These are phyloP conservation scores for Poecilia latipinna DNA, from an alignment of 2,113 vertebrate genomes.

Conservation along the genomic window DNA sequence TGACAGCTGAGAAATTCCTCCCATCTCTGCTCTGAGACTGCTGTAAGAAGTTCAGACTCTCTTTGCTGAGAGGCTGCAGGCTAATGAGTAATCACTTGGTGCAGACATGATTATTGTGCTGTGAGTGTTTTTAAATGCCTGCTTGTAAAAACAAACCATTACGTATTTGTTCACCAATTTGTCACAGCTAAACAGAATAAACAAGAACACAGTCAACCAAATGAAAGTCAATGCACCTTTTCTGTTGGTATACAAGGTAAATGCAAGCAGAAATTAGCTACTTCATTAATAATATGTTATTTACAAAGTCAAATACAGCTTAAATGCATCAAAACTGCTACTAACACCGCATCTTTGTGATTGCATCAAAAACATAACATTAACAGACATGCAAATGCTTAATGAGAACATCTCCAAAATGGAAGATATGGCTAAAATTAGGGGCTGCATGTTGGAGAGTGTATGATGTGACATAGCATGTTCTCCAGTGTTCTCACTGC, in stretches of 20 bases:
- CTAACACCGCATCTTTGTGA: neutral
- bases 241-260: neutral
- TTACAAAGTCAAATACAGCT: neutral
- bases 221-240: neutral
- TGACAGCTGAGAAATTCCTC: conserved; percentile 61
- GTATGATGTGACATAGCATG: too few relatives aligned
- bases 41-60: conserved; percentile 20
- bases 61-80: conserved; percentile 19
- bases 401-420: neutral
- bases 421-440: neutral
- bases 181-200: neutral
- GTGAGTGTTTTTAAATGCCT: conserved; percentile 16
- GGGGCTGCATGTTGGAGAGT: too few relatives aligned
- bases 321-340: neutral
- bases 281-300: neutral
- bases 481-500: too few relatives aligned
- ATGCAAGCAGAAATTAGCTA: neutral
- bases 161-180: neutral
- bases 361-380: neutral
- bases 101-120: conserved; percentile 1
- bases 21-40: conserved; percentile 1
- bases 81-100: conserved; percentile 42
- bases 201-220: rapidly evolving
- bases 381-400: too few relatives aligned
- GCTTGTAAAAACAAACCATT: neutral